Percentiles rank a stretch among this genome's conserved stretches.
Evolutionary conservation across 2,888 invertebrate species (phyloP).

Genomic region (Dolichomitus sp.): DNA sequence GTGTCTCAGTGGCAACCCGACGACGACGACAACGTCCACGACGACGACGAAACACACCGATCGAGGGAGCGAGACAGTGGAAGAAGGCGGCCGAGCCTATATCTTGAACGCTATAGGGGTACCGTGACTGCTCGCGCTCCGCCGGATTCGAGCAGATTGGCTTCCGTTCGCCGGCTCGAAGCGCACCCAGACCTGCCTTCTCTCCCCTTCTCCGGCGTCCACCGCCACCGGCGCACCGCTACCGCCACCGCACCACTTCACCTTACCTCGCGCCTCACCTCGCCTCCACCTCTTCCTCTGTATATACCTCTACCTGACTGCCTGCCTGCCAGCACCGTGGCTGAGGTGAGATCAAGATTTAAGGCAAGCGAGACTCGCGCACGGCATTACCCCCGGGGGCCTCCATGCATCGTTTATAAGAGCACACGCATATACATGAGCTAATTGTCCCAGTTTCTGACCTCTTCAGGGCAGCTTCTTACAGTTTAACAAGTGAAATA

Average conservation of each 20-base stretch:
- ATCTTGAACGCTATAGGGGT: slow-evolving; percentile 68
- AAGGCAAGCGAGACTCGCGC: slow-evolving; percentile 78
- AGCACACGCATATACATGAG: slow-evolving; percentile 15
- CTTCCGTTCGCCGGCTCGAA: slow-evolving; percentile 84
- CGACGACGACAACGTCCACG: slow-evolving; percentile 38
- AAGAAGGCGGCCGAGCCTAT: slow-evolving; percentile 64
- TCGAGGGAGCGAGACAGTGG: slow-evolving; percentile 57
- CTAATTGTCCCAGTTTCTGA: slow-evolving; percentile 34
- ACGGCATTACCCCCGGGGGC: slow-evolving; percentile 67
- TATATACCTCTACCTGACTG: slow-evolving; percentile 47
- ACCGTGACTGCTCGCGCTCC: slow-evolving; percentile 83
- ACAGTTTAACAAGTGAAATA: not conserved
- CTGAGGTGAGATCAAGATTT: slow-evolving; percentile 84
- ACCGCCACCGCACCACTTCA: slow-evolving; percentile 60
- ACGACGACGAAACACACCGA: slow-evolving; percentile 51
- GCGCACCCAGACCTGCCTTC: slow-evolving; percentile 85
- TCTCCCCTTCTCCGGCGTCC: slow-evolving; percentile 74
- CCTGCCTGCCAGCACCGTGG: slow-evolving; percentile 64
- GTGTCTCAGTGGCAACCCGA: not conserved
- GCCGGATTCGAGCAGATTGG: slow-evolving; percentile 85
- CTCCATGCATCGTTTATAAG: slow-evolving; percentile 49
- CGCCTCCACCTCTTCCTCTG: slow-evolving; percentile 64
- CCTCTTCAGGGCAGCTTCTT: slow-evolving; percentile 5
- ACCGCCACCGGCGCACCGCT: slow-evolving; percentile 68
- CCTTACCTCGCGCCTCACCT: slow-evolving; percentile 60